Base-by-base conservation (phyloP, 2,888 invertebrate species). In the Drosophila basisetae region DNA sequence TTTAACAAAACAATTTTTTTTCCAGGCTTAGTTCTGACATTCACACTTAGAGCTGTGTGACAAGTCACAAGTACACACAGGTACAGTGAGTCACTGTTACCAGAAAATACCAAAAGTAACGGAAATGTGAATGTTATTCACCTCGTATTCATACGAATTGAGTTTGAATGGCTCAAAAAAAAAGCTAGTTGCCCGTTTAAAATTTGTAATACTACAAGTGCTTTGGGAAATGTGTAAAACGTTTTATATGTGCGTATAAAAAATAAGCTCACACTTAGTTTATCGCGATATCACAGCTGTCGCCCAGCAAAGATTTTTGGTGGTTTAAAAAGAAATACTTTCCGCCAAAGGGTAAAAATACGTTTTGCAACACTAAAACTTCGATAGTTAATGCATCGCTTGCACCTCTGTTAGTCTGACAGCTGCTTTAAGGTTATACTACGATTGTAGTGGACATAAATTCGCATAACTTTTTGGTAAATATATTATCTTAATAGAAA, bases 361-460 rank as follows among this genome's bases (percentile, higher is more conserved):
- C 6, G 22, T 55, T 71, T 64, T 63, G 4, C 73, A 85, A 10
- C 72, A 72, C 78, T 76, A 28, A 25, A 6, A 4, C 1, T 22
- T 61, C 71, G 71, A 66, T 68, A 59, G 5, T 35, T 37, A 0
- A 2, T 9, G 22, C 53, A 77, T 77, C 84, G 84, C 75, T 76
- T 72, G 11, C 16, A 9, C 39, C 25, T 13, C 50, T 82, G 80
- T 73, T 75, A 77, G 62, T 75, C 79, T 87, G 90, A 90, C 90
- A 87, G 88, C 90, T 86, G 88, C 62, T 90, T 90, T 90, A 81
- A 87, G 87, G 87, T 87, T 87, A 87, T 83, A 78, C 79, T 72
- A 58, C 63, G 43, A 70, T 73, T 77, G 74, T 68, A 70, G 80
- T 69, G 52, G 63, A 69, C 53, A 69, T 69, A 54, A 53, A 77